These are phyloP conservation scores for Epicampocera succincta DNA, from an alignment of 2,888 invertebrate species.

Conservation along the genomic window DNA sequence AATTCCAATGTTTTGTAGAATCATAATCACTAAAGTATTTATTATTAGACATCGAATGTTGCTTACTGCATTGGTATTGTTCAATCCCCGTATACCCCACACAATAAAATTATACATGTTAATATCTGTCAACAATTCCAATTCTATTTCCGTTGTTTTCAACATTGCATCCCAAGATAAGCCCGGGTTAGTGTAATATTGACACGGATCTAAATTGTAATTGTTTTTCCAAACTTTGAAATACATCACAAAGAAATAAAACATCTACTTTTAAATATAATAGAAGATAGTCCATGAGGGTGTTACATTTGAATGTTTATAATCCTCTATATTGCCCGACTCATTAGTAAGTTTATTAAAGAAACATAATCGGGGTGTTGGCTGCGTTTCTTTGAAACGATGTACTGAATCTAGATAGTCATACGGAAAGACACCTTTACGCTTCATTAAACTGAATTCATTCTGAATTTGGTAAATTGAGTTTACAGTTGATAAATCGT, in stretches of 20 bases:
- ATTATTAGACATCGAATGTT: constrained; percentile 77
- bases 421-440: constrained; percentile 1
- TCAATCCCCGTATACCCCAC: constrained; percentile 75
- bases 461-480: too few species aligned
- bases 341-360: too few species aligned
- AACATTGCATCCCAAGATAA: constrained; percentile 77
- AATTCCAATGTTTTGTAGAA: constrained; percentile 64
- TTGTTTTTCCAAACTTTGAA: constrained; percentile 49
- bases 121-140: constrained; percentile 77
- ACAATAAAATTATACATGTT: constrained; percentile 76
- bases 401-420: too few species aligned
- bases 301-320: too few species aligned
- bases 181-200: constrained; percentile 73
- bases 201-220: constrained; percentile 75
- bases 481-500: too few species aligned
- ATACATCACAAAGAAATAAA: too few species aligned
- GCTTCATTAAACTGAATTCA: too few species aligned
- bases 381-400: too few species aligned
- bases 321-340: too few species aligned
- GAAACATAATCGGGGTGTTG: too few species aligned
- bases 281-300: too few species aligned
- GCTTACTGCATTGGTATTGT: constrained; percentile 74
- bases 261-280: too few species aligned
- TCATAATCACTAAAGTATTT: constrained; percentile 76
- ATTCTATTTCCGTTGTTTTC: constrained; percentile 74